Conservation (phyloP, 2,113 vertebrate species). For the Tachuris rubrigastra region DNA sequence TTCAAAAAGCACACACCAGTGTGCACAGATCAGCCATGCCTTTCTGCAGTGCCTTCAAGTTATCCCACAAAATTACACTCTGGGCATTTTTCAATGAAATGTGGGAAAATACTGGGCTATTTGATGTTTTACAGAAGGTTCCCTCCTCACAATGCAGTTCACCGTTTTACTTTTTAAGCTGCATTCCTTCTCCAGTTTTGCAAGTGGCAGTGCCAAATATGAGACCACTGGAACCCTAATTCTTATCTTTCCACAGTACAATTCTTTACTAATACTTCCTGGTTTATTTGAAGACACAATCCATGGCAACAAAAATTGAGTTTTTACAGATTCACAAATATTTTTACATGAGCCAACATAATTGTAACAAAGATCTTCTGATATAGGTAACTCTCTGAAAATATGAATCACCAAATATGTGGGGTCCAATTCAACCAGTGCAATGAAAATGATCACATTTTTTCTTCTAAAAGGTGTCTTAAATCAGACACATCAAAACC, state of each 20-base stretch:
- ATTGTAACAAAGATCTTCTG: not conserved
- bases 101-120: not conserved
- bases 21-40: not conserved
- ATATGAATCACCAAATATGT: not conserved
- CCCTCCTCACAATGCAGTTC: not conserved
- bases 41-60: not conserved
- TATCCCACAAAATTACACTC: not conserved
- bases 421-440: not conserved
- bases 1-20: not conserved
- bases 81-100: not conserved
- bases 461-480: not conserved
- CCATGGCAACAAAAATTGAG: not conserved
- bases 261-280: not conserved
- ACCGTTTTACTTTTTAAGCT: not conserved
- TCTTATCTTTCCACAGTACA: not conserved
- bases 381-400: not conserved
- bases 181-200: not conserved
- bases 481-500: not conserved
- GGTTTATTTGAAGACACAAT: not conserved
- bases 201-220: not conserved
- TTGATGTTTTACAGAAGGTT: not conserved
- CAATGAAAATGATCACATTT: not conserved
- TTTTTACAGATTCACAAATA: not conserved
- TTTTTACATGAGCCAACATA: not conserved
- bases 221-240: not conserved